phyloP scores from a whole-genome alignment of 2,797 vertebrate species.

The Typhlichthys eigenmanni region DNA sequence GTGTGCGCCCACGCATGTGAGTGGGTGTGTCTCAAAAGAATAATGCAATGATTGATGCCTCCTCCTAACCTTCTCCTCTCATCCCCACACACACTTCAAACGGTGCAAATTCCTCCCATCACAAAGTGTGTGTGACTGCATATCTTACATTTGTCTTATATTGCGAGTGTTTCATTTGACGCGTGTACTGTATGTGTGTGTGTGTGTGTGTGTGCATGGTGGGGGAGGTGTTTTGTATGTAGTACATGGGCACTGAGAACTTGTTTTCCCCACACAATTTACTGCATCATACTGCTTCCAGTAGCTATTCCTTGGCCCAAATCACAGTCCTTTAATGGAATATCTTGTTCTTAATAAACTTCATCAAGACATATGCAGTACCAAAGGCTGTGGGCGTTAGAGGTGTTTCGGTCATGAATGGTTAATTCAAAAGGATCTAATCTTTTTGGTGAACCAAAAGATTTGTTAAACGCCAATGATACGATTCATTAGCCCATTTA shows the following conservation, averaged over 20 bases:
- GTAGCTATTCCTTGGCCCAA: too few relatives aligned
- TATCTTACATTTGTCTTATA: neutral
- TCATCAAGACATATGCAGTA: neutral
- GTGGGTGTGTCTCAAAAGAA: constrained; percentile 12
- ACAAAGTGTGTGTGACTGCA: constrained; percentile 43
- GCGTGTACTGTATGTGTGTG: neutral
- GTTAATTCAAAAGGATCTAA: too few relatives aligned
- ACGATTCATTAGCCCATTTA: too few relatives aligned
- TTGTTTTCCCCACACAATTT: too few relatives aligned
- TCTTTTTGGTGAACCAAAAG: too few relatives aligned
- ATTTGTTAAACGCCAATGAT: too few relatives aligned
- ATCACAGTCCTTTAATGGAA: too few relatives aligned
- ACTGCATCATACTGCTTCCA: too few relatives aligned
- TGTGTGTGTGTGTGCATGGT: constrained; percentile 7
- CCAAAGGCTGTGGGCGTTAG: constrained; percentile 23
- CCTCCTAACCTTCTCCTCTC: constrained; percentile 22
- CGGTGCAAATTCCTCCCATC: constrained; percentile 50
- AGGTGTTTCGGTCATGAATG: too few relatives aligned
- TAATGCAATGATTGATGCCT: constrained; percentile 25
- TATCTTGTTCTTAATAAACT: neutral
- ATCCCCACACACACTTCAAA: constrained; percentile 31
- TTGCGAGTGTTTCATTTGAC: constrained; percentile 17
- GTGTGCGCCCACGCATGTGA: neutral
- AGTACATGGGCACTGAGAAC: constrained; percentile 41
- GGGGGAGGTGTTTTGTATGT: constrained; percentile 40